Evolutionary conservation across 2,113 vertebrate species (phyloP), one percentile per base, ranked within the genome.

Genomic region (Tiliqua scincoides): DNA sequence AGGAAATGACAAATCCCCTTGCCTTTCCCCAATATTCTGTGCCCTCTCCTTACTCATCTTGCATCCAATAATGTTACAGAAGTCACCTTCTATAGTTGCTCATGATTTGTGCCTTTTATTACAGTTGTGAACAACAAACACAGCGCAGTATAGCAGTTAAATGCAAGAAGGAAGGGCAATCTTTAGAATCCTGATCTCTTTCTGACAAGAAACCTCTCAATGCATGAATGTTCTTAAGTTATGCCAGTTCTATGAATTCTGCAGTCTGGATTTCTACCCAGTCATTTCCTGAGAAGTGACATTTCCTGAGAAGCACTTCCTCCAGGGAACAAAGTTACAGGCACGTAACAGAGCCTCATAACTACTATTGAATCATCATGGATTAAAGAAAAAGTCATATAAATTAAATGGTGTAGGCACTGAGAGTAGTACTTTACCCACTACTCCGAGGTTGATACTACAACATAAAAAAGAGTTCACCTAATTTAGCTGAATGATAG

Each of bases 211-310:
- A 65, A 37, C n/a, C 18, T 18, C 23, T 54, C 32, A 20, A n/a
- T 61, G 54, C 54, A 61, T 59, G 32, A 25, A 15, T 74, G 25
- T 10, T 23, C 25, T 75, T 74, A 27, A 17, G 15, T 32, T 80
- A 65, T 48, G 20, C 27, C 8, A 32, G 1, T 77, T 35, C 40
- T 18, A 54, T 57, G 40, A 71, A 32, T 71, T 65, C 54, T 40
- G 84, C 67, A 67, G 0, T 2, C 80, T 83, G 57, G 78, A 30
- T 67, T 80, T 68, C 86, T 88, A 88, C 62, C 48, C 35, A 87
- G 0, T 30, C 1, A 14, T 3, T 70, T 63, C 30, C 0, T 8
- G 57, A 63, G 65, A 81, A 30, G 78, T 87, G 18, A 52, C 68
- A 27, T 48, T 48, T 48, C 43, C 43, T 61, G 85, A 86, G 32